Conservation (phyloP, 2,113 vertebrate genomes). For the Lepidothrix coronata region DNA sequence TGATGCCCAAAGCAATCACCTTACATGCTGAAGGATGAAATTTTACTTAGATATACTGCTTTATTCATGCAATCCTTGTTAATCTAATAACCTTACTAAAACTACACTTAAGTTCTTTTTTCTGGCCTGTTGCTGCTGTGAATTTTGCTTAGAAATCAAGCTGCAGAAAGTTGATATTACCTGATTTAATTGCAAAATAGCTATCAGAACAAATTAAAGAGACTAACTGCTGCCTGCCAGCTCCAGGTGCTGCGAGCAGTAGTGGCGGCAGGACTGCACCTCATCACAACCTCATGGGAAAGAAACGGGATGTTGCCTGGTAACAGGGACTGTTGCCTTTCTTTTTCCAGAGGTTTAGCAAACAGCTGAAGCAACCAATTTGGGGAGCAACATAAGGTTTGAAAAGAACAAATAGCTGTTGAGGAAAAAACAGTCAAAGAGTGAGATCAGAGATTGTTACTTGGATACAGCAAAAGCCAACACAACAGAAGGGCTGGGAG, state of each 20-base stretch:
- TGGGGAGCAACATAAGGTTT: slow-evolving; percentile 4
- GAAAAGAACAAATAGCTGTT: slow-evolving; percentile 37
- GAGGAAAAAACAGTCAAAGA: background rate
- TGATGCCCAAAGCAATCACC: background rate
- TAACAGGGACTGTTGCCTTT: background rate
- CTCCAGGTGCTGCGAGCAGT: background rate
- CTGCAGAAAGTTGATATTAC: background rate
- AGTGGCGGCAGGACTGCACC: background rate
- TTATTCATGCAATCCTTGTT: background rate
- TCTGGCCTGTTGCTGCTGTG: background rate
- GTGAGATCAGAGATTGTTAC: slow-evolving; percentile 9
- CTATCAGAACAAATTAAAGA: background rate
- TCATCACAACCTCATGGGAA: background rate
- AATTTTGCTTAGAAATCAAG: background rate
- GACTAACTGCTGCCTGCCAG: background rate
- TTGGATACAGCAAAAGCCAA: slow-evolving; percentile 26
- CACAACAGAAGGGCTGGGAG: slow-evolving; percentile 19
- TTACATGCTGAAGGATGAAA: background rate
- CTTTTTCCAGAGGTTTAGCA: slow-evolving; percentile 41
- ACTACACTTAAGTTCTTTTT: background rate
- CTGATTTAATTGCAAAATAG: background rate
- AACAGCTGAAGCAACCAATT: background rate
- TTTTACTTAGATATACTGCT: background rate
- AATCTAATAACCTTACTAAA: background rate
- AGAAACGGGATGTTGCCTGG: background rate